These are phyloP conservation scores for Acanthurus leucopareius DNA, from an alignment of 2,797 vertebrate species.

Conservation along the genomic window DNA sequence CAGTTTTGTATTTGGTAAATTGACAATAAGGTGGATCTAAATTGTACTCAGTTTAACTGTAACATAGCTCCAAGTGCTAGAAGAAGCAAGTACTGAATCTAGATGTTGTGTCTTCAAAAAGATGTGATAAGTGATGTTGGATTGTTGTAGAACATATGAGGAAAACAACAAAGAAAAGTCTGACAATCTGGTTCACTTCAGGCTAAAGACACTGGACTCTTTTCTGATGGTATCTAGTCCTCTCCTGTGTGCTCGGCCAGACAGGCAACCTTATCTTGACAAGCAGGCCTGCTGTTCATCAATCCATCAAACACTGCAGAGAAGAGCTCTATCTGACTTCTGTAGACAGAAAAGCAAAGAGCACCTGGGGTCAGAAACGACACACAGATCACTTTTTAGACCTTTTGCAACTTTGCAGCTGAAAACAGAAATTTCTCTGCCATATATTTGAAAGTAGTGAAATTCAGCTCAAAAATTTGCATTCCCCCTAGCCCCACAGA, in stretches of 20 bases:
- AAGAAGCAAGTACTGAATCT: background rate
- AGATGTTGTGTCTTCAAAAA: background rate
- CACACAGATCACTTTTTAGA: constrained; percentile 12
- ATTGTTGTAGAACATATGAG: background rate
- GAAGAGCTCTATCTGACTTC: constrained; percentile 58
- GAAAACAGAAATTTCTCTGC: too few relatives aligned
- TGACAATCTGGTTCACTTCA: constrained; percentile 24
- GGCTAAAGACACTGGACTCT: constrained; percentile 39
- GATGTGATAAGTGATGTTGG: constrained; percentile 6
- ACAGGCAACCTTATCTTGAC: constrained; percentile 63
- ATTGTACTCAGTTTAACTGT: background rate
- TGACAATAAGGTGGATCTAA: background rate
- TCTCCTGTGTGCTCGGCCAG: constrained; percentile 30
- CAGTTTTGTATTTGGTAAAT: constrained; percentile 1
- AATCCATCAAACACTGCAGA: constrained; percentile 52
- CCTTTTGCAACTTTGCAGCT: too few relatives aligned
- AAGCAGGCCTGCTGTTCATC: constrained; percentile 63
- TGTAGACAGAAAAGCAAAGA: constrained; percentile 18
- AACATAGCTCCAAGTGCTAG: background rate
- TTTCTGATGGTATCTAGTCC: constrained; percentile 60
- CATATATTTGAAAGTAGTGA: too few relatives aligned
- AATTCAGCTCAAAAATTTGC: too few relatives aligned
- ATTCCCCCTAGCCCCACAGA: too few relatives aligned
- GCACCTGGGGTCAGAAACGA: constrained; percentile 31
- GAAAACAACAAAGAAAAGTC: constrained; percentile 12